Base-by-base conservation (phyloP, 2,888 invertebrate genomes). In the Mactromeris polynyma region DNA sequence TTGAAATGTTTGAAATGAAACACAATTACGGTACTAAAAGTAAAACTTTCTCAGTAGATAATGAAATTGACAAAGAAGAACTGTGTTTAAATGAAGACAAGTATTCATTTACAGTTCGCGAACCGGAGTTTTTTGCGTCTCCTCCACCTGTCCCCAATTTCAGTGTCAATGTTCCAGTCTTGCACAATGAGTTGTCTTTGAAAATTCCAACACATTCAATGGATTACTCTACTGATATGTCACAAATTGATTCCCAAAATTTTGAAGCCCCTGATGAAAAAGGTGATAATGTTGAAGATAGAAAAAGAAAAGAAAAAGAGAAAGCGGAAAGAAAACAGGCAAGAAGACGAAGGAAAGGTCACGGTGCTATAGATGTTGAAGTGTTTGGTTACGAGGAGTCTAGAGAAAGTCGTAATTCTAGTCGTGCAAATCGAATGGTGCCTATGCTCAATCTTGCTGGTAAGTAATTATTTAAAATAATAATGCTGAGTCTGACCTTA, bases 301-400 rank as follows among this genome's bases (percentile, higher is more conserved):
- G 33, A 33, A 77, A 84, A 64, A 85, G 82, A n/a, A 82, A 86
- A 80, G 77, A 58, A 73, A 87, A 84, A 26, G 81, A 58, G 19
- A 89, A 69, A 31, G 90, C 89, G 58, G 89, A 86, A 40, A 89
- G 84, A 73, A 87, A 81, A 26, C 77, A 85, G 36, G 88, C 88
- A 38, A 88, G 89, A 40, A 69, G 90, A 31, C 85, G 79, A 36
- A 93, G 91, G 81, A 88, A 92, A 69, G 91, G 90, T 17, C 91
- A 92, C 81, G 93, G 92, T 42, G 92, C 93, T 46, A 94, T 95
- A 73, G 95, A 95, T 86, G 94, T 95, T 21, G 95, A 95, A 89
- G 94, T 95, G 19, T 95, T 95, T 91, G 94, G 92, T 81, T 92
- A 94, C 64, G 93, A 94, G 36, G 95, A 95, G 78, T 93, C 92